Evolutionary conservation across 2,113 vertebrate genomes (phyloP), one percentile per base, ranked within the genome.

Genomic region (Chascanopsetta lugubris): DNA sequence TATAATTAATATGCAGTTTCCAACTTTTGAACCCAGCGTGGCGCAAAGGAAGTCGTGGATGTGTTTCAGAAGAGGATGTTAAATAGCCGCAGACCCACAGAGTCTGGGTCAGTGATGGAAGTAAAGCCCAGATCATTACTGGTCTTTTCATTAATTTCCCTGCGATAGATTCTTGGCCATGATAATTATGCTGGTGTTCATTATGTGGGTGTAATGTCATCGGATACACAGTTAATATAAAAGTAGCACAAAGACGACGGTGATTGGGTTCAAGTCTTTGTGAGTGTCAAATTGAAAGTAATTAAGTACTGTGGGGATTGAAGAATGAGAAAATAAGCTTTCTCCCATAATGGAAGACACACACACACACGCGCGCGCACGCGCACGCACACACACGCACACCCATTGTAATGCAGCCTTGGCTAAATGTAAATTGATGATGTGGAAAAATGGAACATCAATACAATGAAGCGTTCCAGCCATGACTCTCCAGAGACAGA

Each of bases 261-360:
- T 74, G 72, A 80, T n/a, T n/a, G n/a, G 48, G 73, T 82, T 84
- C 69, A 84, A 77, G 54, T 50, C 45, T 71, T 42, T 67, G 64
- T 70, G 62, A 75, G 64, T 72, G 59, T 72, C 72, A 64, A 34
- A 48, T 79, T 72, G 17, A 42, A 15, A 42, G 17, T 76, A 79
- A 78, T 81, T 47, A 27, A 76, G 55, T 54, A 58, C 47, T 6
- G 21, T 12, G 53, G 30, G 69, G 51, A 64, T 61, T 59, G 34
- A 71, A 79, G 70, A 61, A 32, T 53, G 47, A 47, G 32, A 65
- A 86, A 54, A 72, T 56, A 69, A 75, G 61, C 24, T 59, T 13
- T 36, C 2, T 13, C 34, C 3, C 5, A 4, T 36, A 15, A 36
- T 36, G 12, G 5, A 36, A 36, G 32, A n/a, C n/a, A n/a, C n/a